Percentiles rank a stretch among this genome's conserved stretches.
Evolutionary conservation across 1,140 invertebrate species (phyloP).

Genomic region (Drosophila gunungcola): DNA sequence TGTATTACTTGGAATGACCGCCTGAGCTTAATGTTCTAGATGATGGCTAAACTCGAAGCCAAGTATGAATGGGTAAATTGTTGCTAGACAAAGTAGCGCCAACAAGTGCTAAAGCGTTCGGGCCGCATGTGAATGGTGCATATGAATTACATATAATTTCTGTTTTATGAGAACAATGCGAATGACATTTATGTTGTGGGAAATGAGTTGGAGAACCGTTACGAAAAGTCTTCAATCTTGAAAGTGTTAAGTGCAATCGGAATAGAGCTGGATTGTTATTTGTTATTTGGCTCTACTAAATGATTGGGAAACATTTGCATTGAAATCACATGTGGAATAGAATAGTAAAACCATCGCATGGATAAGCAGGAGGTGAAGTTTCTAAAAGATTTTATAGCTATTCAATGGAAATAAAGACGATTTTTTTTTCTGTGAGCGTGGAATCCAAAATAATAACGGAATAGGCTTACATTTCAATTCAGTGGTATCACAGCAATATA

Average conservation of each 20-base stretch:
- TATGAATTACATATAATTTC: conserved; percentile 43
- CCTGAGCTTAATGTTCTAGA: conserved; percentile 55
- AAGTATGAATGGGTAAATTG: conserved; percentile 31
- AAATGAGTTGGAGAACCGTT: conserved; percentile 58
- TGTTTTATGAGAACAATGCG: conserved; percentile 49
- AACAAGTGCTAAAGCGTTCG: conserved; percentile 38
- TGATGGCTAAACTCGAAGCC: conserved; percentile 15
- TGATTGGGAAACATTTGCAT: conserved; percentile 30
- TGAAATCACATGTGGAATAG: neutral
- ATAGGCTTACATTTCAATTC: too few species aligned
- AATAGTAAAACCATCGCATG: neutral
- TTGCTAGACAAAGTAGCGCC: conserved; percentile 17
- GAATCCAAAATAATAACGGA: too few species aligned
- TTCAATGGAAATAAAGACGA: too few species aligned
- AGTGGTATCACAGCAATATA: too few species aligned
- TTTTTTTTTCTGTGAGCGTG: too few species aligned
- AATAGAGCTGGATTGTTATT: conserved; percentile 31
- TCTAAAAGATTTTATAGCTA: neutral
- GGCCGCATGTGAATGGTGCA: conserved; percentile 45
- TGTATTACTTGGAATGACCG: conserved; percentile 70
- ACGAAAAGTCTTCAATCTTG: conserved; percentile 29
- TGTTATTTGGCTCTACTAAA: neutral
- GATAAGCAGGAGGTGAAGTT: too few species aligned
- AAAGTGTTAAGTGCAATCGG: conserved; percentile 55
- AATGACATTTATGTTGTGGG: conserved; percentile 65